Evolutionary conservation across 2,113 vertebrate species (phyloP).

Genomic region (Hypomesus transpacificus): DNA sequence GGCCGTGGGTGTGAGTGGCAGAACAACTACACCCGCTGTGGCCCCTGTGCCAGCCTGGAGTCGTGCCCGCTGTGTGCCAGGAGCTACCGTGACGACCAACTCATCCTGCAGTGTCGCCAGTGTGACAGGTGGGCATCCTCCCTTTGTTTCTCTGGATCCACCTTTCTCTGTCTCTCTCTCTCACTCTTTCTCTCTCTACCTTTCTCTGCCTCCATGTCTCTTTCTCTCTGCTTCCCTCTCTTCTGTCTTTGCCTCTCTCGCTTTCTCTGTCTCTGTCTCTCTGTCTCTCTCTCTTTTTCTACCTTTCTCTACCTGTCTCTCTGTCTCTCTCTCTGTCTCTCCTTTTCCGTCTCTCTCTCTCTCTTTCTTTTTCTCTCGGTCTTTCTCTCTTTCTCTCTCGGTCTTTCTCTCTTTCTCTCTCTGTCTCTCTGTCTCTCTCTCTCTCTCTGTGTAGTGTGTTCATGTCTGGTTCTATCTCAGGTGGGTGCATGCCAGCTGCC

Average conservation of each 20-base stretch:
- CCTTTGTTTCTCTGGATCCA: too few relatives aligned
- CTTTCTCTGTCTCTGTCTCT: background rate
- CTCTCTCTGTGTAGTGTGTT: background rate
- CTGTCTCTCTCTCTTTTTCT: background rate
- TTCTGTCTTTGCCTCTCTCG: too few relatives aligned
- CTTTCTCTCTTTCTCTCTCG: background rate
- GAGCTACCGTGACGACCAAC: conserved; percentile 82
- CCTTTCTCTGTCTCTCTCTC: too few relatives aligned
- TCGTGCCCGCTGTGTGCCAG: conserved; percentile 82
- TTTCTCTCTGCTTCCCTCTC: too few relatives aligned
- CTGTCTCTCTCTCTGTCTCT: too few relatives aligned
- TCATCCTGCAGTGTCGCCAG: conserved; percentile 90
- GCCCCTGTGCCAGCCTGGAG: conserved; percentile 85
- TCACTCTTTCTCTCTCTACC: too few relatives aligned
- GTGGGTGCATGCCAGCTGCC: conserved; percentile 94
- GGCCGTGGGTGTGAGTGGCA: conserved; percentile 92
- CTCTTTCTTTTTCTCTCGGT: too few relatives aligned
- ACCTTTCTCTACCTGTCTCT: background rate
- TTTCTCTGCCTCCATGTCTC: too few relatives aligned
- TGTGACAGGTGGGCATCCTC: conserved; percentile 82
- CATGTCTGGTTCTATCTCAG: conserved; percentile 56
- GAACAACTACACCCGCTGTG: conserved; percentile 95
- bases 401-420: background rate
- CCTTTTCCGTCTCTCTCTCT: too few relatives aligned
- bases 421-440: too few relatives aligned